These are phyloP conservation scores for Choreutis nemorana DNA, from an alignment of 2,888 invertebrate genomes.

Conservation along the genomic window DNA sequence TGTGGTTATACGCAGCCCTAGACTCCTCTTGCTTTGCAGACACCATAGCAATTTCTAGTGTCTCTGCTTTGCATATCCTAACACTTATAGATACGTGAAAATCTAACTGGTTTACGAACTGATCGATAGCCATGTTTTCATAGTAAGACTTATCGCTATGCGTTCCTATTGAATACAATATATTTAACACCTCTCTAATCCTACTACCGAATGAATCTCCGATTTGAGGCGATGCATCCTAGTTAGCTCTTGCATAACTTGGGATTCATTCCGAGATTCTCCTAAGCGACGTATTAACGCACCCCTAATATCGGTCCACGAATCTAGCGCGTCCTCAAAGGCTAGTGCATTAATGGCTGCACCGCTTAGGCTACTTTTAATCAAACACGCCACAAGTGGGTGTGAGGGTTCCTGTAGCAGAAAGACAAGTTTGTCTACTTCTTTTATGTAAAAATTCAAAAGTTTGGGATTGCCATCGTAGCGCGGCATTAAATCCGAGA, in stretches of 20 bases:
- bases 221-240: slow-evolving; percentile 2
- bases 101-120: slow-evolving; percentile 5
- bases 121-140: slow-evolving; percentile 6
- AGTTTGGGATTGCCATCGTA: slow-evolving; percentile 3
- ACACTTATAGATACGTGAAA: slow-evolving; percentile 5
- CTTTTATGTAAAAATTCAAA: slow-evolving; percentile 1
- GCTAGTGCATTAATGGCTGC: slow-evolving; percentile 7
- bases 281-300: slow-evolving; percentile 10
- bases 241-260: slow-evolving; percentile 9
- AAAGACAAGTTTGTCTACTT: background rate
- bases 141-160: slow-evolving; percentile 3
- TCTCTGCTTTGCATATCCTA: slow-evolving; percentile 3
- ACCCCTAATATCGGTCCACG: slow-evolving; percentile 12
- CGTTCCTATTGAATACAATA: slow-evolving; percentile 1
- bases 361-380: slow-evolving; percentile 8
- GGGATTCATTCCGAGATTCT: slow-evolving; percentile 12
- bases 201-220: slow-evolving; percentile 3
- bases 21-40: slow-evolving; percentile 5
- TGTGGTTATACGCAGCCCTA: background rate
- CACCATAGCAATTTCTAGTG: slow-evolving; percentile 5
- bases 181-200: slow-evolving; percentile 1
- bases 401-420: background rate
- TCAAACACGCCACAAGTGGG: background rate
- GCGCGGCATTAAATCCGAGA: slow-evolving; percentile 2
- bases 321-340: slow-evolving; percentile 3